These are phyloP conservation scores for Drosophila suboccidentalis DNA, from an alignment of 2,888 invertebrate genomes.

Conservation along the genomic window DNA sequence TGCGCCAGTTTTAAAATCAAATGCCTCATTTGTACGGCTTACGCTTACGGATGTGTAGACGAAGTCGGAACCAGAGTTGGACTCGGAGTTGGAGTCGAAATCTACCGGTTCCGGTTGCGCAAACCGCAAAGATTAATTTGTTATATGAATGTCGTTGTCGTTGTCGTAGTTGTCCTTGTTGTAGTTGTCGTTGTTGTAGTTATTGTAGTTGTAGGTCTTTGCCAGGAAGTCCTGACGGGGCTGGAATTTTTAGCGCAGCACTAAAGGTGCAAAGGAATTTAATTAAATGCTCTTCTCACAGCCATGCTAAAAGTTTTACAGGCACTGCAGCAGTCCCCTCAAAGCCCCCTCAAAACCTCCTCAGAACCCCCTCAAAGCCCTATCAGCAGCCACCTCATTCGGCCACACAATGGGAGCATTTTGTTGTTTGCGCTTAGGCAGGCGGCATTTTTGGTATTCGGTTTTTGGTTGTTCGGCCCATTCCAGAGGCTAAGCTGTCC, in stretches of 20 bases:
- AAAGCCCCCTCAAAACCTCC: no score
- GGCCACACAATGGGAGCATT: slow-evolving; percentile 54
- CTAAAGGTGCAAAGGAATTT: slow-evolving; percentile 81
- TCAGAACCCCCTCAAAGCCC: neutral
- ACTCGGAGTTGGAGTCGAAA: neutral
- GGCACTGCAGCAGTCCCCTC: slow-evolving; percentile 43
- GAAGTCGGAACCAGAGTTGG: neutral
- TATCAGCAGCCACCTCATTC: slow-evolving; percentile 18
- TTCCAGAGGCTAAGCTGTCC: slow-evolving; percentile 32
- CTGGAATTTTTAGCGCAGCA: slow-evolving; percentile 80
- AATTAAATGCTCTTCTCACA: slow-evolving; percentile 74
- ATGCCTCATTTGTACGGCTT: slow-evolving; percentile 76
- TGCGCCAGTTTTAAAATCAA: slow-evolving; percentile 76
- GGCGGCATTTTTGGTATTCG: slow-evolving; percentile 45
- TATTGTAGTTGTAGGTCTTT: slow-evolving; percentile 46
- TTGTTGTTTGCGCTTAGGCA: slow-evolving; percentile 45
- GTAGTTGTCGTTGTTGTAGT: slow-evolving; percentile 32
- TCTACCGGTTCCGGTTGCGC: slow-evolving; percentile 52
- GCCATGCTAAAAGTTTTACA: slow-evolving; percentile 60
- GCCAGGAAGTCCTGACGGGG: slow-evolving; percentile 50
- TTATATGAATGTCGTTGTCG: slow-evolving; percentile 62
- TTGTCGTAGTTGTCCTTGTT: slow-evolving; percentile 16
- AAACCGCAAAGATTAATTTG: slow-evolving; percentile 80
- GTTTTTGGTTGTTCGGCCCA: slow-evolving; percentile 4
- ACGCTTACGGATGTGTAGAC: slow-evolving; percentile 18